These are phyloP conservation scores for Osmoderma eremita DNA, from an alignment of 2,888 invertebrate species.

Conservation along the genomic window DNA sequence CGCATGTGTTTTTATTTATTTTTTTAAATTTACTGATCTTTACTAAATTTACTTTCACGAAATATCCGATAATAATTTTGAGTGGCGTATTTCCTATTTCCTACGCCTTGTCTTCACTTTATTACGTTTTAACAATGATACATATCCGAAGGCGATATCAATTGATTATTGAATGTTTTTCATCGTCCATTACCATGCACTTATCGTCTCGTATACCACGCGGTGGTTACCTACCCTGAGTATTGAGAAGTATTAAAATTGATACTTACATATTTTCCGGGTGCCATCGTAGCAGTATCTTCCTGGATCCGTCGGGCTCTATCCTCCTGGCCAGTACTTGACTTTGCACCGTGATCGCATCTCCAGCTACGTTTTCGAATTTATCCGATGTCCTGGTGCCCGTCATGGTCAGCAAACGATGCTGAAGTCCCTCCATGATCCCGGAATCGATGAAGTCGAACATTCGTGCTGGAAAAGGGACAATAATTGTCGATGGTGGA, in stretches of 20 bases:
- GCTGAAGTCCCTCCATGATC: slow-evolving; percentile 91
- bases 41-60: too few relatives aligned
- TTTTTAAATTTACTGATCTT: too few relatives aligned
- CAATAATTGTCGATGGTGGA: too few relatives aligned
- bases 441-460: slow-evolving; percentile 94
- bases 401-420: slow-evolving; percentile 75
- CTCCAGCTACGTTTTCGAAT: slow-evolving; percentile 70
- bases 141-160: too few relatives aligned
- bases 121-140: too few relatives aligned
- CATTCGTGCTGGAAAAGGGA: slow-evolving; percentile 77
- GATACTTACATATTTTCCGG: slow-evolving; percentile 86
- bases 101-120: too few relatives aligned
- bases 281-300: slow-evolving; percentile 84
- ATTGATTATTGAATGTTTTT: too few relatives aligned
- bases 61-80: too few relatives aligned
- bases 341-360: slow-evolving; percentile 78
- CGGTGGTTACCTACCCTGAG: neutral
- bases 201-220: too few relatives aligned
- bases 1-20: too few relatives aligned
- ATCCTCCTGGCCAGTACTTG: slow-evolving; percentile 74
- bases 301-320: slow-evolving; percentile 72
- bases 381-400: slow-evolving; percentile 70
- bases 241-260: neutral
- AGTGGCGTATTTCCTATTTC: too few relatives aligned
- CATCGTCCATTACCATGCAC: too few relatives aligned